phyloP scores from a whole-genome alignment of 2,113 vertebrate species.

The Rhynchomys soricoides region DNA sequence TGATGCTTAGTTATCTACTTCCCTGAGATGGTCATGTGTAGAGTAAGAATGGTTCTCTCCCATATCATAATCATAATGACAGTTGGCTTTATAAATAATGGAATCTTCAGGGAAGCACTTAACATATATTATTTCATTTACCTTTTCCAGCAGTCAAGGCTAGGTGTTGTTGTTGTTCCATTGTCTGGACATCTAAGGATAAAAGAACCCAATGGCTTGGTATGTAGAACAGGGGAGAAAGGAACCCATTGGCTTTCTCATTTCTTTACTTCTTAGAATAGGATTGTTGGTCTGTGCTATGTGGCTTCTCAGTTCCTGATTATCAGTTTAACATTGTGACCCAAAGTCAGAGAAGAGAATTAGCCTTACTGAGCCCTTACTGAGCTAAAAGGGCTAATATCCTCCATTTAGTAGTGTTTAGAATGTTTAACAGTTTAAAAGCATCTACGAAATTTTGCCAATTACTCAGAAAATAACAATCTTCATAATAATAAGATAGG shows the following conservation, averaged over 20 bases:
- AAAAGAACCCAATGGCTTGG: background rate
- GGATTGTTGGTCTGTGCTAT: background rate
- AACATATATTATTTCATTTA: background rate
- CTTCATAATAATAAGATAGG: constrained; percentile 2
- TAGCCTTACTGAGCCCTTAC: constrained; percentile 8
- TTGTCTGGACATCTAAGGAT: background rate
- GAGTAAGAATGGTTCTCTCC: background rate
- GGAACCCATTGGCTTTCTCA: background rate
- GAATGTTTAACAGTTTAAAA: constrained; percentile 58
- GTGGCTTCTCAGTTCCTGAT: background rate
- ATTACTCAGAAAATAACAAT: constrained; percentile 59
- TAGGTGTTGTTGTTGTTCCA: background rate
- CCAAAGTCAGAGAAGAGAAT: constrained; percentile 55
- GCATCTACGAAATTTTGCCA: constrained; percentile 61
- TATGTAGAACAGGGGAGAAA: background rate
- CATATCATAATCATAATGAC: background rate
- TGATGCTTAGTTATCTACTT: background rate
- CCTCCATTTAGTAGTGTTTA: constrained; percentile 21
- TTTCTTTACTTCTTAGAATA: constrained; percentile 22
- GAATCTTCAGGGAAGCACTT: background rate
- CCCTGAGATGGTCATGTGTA: background rate
- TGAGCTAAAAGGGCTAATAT: constrained; percentile 11
- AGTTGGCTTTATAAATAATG: background rate
- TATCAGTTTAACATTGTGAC: constrained; percentile 25
- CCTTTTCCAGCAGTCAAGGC: background rate